Evolutionary conservation across 2,797 vertebrate genomes (phyloP).

Genomic region (Mormyrops attenuatus): DNA sequence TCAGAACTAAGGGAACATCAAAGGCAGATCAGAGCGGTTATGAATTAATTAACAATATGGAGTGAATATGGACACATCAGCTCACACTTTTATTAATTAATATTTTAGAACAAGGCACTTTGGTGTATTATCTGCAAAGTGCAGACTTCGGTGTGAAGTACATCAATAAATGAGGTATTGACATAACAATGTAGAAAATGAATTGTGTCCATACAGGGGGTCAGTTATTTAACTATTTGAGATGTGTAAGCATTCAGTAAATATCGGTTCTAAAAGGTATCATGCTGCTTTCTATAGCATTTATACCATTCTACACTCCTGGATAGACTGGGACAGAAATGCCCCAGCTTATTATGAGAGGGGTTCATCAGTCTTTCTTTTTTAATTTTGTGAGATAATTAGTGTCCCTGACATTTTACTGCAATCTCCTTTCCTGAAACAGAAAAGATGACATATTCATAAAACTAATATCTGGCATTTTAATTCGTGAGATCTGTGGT

Average conservation of each 20-base stretch:
- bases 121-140: slow-evolving; percentile 55
- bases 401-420: slow-evolving; percentile 33
- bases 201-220: slow-evolving; percentile 49
- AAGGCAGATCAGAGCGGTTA: slow-evolving; percentile 51
- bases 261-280: background rate
- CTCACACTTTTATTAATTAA: slow-evolving; percentile 63
- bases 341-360: slow-evolving; percentile 11
- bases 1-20: slow-evolving; percentile 68
- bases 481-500: background rate
- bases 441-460: background rate
- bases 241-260: slow-evolving; percentile 44
- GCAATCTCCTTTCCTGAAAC: slow-evolving; percentile 1
- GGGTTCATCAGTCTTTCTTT: slow-evolving; percentile 15
- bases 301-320: background rate
- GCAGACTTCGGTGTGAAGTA: slow-evolving; percentile 57
- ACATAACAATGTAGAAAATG: slow-evolving; percentile 58
- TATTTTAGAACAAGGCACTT: slow-evolving; percentile 67
- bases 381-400: slow-evolving; percentile 35
- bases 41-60: slow-evolving; percentile 72
- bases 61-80: slow-evolving; percentile 57
- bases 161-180: slow-evolving; percentile 67
- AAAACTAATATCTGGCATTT: slow-evolving; percentile 9
- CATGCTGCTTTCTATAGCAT: background rate
- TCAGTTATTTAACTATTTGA: slow-evolving; percentile 50
- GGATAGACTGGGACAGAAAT: slow-evolving; percentile 13